Evolutionary conservation across 2,113 vertebrate species (phyloP).

Genomic region (Phylloscopus whistleri): DNA sequence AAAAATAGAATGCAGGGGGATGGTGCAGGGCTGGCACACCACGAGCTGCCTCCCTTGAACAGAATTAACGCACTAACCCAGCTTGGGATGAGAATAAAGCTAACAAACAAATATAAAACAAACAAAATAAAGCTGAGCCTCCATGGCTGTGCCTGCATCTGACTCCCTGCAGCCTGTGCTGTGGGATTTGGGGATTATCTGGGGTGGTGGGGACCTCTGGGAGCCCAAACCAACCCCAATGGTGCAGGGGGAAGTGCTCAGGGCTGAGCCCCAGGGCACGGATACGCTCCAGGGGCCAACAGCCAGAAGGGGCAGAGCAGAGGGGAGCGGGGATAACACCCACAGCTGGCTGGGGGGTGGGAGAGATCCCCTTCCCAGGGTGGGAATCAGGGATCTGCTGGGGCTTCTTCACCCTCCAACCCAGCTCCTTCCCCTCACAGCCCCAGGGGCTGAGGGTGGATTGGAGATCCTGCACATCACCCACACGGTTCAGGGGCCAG

Average conservation of each 20-base stretch:
- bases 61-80: not conserved
- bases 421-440: not conserved
- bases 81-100: not conserved
- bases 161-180: not conserved
- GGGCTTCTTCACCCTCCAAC: not conserved
- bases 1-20: not conserved
- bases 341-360: accelerated
- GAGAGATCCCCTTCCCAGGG: not conserved
- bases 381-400: not conserved
- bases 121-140: no score
- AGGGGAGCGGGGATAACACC: accelerated
- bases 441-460: not conserved
- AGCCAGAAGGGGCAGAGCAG: accelerated
- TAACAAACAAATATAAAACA: no score
- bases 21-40: not conserved
- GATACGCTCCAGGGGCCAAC: not conserved
- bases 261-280: not conserved
- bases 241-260: accelerated
- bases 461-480: not conserved
- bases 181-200: not conserved
- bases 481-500: accelerated
- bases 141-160: accelerated
- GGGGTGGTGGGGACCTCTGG: accelerated
- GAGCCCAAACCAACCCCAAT: not conserved
- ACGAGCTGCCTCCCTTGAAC: accelerated